phyloP scores from a whole-genome alignment of 1,140 invertebrate species.

The Drosophila ironensis region DNA sequence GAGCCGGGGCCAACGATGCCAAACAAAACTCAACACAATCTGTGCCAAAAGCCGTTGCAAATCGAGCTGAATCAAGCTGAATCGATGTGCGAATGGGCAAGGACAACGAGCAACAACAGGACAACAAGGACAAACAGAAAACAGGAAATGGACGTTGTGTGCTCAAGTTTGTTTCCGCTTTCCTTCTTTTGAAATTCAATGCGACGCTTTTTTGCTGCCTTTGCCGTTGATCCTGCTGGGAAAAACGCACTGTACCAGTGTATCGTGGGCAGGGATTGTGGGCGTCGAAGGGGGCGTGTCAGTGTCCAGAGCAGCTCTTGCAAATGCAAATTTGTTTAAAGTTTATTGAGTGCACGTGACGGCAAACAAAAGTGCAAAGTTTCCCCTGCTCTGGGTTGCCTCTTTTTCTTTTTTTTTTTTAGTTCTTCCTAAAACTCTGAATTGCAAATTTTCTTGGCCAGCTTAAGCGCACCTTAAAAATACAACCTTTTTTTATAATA shows the following conservation, averaged over 20 bases:
- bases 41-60: constrained; percentile 74
- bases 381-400: constrained; percentile 17
- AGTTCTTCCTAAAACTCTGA: constrained; percentile 36
- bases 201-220: constrained; percentile 25
- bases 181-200: constrained; percentile 70
- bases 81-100: constrained; percentile 37
- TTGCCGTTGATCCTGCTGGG: constrained; percentile 6
- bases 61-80: constrained; percentile 67
- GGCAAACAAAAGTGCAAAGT: constrained; percentile 78
- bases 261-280: not conserved
- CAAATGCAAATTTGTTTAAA: constrained; percentile 80
- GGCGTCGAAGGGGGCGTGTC: constrained; percentile 14
- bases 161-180: constrained; percentile 77
- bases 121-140: constrained; percentile 65
- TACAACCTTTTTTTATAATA: constrained; percentile 1
- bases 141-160: constrained; percentile 78
- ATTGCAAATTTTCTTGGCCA: constrained; percentile 60
- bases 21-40: constrained; percentile 58
- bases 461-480: constrained; percentile 31
- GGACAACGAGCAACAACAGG: constrained; percentile 14
- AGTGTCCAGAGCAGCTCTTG: constrained; percentile 13
- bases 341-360: constrained; percentile 81
- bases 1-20: constrained; percentile 33
- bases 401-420: constrained; percentile 39
- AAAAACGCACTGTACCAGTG: constrained; percentile 29